phyloP scores from a whole-genome alignment of 2,113 vertebrate genomes.

The Coptodon bakossiorum region DNA sequence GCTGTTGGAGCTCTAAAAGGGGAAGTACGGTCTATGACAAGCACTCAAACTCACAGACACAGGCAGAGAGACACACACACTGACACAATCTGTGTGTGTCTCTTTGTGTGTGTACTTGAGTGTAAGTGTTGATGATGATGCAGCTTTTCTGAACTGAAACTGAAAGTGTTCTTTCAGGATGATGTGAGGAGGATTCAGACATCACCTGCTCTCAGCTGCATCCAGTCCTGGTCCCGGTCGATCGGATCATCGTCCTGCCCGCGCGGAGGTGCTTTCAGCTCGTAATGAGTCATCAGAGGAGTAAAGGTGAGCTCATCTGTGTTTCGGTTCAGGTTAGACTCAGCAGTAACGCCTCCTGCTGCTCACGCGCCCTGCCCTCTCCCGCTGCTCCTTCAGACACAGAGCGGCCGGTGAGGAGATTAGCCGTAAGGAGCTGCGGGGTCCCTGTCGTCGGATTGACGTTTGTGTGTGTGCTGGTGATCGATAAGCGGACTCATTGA shows the following conservation, averaged over 20 bases:
- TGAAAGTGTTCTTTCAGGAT: neutral
- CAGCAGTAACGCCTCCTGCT: neutral
- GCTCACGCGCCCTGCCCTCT: neutral
- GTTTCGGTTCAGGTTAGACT: neutral
- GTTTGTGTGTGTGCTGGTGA: neutral
- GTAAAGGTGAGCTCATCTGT: neutral
- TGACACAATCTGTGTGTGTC: neutral
- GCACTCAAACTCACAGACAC: neutral
- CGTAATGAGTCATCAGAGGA: neutral
- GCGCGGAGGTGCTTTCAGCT: neutral
- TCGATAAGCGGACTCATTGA: neutral
- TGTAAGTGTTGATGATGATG: neutral
- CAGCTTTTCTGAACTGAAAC: neutral
- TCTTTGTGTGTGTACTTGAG: neutral
- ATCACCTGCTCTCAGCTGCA: neutral
- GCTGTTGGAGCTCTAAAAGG: neutral
- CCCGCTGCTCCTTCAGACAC: neutral
- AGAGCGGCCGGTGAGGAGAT: neutral
- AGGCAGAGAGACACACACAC: neutral
- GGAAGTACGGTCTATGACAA: neutral
- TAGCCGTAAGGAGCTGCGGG: neutral
- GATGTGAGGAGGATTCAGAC: neutral
- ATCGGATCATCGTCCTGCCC: neutral
- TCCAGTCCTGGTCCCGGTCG: neutral
- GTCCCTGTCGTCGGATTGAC: neutral